Evolutionary conservation across 2,797 vertebrate genomes (phyloP).

Genomic region (Triplophysa yarkandensis): DNA sequence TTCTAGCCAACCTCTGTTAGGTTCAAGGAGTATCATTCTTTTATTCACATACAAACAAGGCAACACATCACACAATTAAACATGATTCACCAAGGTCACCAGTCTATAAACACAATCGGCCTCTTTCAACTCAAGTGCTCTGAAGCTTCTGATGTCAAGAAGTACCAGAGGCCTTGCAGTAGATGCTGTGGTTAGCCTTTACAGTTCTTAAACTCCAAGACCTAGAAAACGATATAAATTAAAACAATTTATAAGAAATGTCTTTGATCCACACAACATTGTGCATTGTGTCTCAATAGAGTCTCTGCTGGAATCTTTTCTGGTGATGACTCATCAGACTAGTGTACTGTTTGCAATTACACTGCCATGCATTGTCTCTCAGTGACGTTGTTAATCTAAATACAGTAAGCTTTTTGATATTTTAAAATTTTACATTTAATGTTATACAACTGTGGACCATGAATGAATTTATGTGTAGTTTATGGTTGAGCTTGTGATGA

Average conservation of each 20-base stretch:
- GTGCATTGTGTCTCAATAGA: constrained; percentile 17
- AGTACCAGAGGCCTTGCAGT: constrained; percentile 56
- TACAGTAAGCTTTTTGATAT: no score
- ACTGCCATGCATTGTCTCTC: not conserved
- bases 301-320: constrained; percentile 11
- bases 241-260: not conserved
- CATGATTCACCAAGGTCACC: constrained; percentile 12
- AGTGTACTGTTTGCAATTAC: not conserved
- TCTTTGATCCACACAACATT: not conserved
- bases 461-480: not conserved
- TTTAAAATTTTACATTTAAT: no score
- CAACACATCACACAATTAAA: constrained; percentile 47
- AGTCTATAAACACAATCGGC: no score
- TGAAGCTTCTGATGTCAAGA: constrained; percentile 63
- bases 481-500: constrained; percentile 10
- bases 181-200: constrained; percentile 42
- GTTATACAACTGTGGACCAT: not conserved
- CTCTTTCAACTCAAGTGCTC: constrained; percentile 51
- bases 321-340: constrained; percentile 7
- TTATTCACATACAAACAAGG: no score
- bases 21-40: no score
- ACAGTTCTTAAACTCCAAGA: no score
- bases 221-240: no score
- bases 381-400: not conserved
- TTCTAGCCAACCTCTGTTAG: no score